Evolutionary conservation across 2,888 invertebrate genomes (phyloP), one percentile per base, ranked within the genome.

Genomic region (Hemicrepidius hirtus): DNA sequence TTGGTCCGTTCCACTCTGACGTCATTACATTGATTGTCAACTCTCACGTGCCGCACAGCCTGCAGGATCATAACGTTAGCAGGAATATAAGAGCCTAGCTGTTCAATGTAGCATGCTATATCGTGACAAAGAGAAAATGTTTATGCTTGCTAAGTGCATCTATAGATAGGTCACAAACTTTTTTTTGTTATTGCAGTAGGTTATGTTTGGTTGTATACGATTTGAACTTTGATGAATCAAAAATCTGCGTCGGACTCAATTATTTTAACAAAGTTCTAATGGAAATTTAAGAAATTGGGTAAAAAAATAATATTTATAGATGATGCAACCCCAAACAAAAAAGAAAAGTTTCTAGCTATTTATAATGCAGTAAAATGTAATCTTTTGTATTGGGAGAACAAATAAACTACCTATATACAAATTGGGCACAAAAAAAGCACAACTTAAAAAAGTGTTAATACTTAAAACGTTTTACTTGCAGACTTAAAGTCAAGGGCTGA

Each of bases 11-110:
- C 78, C 79, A 77, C 81, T 78, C 90, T 93, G 93, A 93, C 93
- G 93, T 93, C 92, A 93, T 90, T 84, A 89, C 91, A 91, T 91
- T 91, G 91, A 90, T 90, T 91, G 90, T 90, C 88, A 86, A 86
- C 85, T 85, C 85, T 88, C 88, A 89, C 89, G 88, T 88, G 87
- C 84, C 85, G 82, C 83, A 74, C 75, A 78, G 75, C 77, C 77
- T 81, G 82, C 81, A 81, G 82, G 80, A 81, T 81, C 81, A 82
- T 81, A 82, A 81, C 80, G 79, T 77, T 81, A 80, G 80, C 81
- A 80, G 79, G 80, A 80, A 78, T 76, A 76, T 76, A 72, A 75
- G 77, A 71, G 75, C 71, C 66, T 71, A 24, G 64, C 68, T 69
- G 73, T 74, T 76, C 73, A 74, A 71, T 69, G 74, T 77, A 71